phyloP scores from a whole-genome alignment of 2,113 vertebrate species.

The Brachypodius melanocephalos region DNA sequence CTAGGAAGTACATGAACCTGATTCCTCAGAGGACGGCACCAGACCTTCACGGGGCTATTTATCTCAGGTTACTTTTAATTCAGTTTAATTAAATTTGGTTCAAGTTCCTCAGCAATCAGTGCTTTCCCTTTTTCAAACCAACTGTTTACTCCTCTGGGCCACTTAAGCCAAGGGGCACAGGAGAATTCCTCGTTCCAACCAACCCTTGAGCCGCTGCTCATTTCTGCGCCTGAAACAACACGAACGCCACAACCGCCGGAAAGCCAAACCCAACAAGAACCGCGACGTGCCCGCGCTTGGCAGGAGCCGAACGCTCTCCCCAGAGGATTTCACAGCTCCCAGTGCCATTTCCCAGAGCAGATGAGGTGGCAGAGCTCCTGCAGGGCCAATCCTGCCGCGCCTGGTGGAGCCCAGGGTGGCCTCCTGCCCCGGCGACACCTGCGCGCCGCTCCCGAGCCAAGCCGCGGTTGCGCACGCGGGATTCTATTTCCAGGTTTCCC shows the following conservation, averaged over 20 bases:
- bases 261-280: background rate
- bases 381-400: background rate
- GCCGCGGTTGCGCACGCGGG: background rate
- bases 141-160: background rate
- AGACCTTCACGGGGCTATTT: background rate
- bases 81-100: background rate
- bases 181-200: background rate
- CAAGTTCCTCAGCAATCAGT: background rate
- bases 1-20: background rate
- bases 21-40: background rate
- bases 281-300: background rate
- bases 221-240: background rate
- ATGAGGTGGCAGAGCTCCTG: background rate
- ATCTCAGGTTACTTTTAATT: background rate
- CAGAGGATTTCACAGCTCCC: background rate
- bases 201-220: background rate
- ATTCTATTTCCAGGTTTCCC: background rate
- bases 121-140: background rate
- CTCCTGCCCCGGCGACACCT: constrained; percentile 14
- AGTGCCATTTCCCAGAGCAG: background rate
- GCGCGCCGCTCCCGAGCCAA: background rate
- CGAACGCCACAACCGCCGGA: background rate
- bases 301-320: background rate
- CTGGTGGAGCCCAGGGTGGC: accelerated
- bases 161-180: background rate